Evolutionary conservation across 2,113 vertebrate species (phyloP).

Genomic region (Sakesphorus luctuosus): DNA sequence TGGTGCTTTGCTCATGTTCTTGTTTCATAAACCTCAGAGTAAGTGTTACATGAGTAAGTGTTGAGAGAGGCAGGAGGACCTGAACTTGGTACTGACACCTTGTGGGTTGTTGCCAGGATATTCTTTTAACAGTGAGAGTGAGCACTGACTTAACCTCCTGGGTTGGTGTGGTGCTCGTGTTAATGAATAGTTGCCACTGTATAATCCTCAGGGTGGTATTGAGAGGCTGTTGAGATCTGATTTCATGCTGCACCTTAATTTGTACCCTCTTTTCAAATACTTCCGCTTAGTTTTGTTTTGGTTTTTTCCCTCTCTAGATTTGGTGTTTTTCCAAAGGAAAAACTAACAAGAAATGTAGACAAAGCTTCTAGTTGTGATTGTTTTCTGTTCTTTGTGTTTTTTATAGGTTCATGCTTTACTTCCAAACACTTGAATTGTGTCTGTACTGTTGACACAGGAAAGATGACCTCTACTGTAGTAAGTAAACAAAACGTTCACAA

Average conservation of each 20-base stretch:
- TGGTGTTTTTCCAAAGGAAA: not conserved
- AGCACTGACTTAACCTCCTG: conserved; percentile 35
- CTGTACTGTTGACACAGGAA: conserved; percentile 36
- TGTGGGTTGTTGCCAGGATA: conserved; percentile 41
- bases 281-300: not conserved
- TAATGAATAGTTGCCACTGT: conserved; percentile 51
- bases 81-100: not conserved
- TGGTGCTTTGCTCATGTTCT: not conserved
- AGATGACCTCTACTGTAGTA: conserved; percentile 72
- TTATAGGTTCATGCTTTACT: conserved; percentile 32
- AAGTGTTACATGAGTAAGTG: conserved; percentile 12
- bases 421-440: conserved; percentile 2
- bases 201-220: not conserved
- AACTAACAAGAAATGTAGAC: not conserved
- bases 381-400: not conserved
- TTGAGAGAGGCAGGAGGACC: conserved; percentile 26
- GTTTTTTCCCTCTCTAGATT: not conserved
- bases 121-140: not conserved
- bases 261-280: not conserved
- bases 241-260: conserved; percentile 47
- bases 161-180: not conserved
- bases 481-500: conserved; percentile 55
- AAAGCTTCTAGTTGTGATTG: not conserved
- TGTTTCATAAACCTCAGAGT: not conserved
- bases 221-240: conserved; percentile 7